Evolutionary conservation across 2,113 vertebrate genomes (phyloP), one percentile per base, ranked within the genome.

Genomic region (Platichthys stellatus): DNA sequence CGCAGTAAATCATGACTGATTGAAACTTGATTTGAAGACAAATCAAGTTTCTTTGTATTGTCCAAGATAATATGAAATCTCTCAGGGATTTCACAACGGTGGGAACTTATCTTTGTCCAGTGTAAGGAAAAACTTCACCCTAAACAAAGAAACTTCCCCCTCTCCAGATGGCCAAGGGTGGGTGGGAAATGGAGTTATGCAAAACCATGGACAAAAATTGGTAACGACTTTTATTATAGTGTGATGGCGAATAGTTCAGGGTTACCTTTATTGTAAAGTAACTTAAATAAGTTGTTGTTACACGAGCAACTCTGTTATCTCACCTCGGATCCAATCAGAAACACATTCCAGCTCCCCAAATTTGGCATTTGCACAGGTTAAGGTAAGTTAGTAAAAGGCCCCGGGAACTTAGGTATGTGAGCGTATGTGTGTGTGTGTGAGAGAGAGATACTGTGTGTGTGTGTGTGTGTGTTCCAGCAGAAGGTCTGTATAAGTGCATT

Each of bases 401-500:
- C 15, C 1, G 47, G 18, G 47, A 51, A 18, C 5, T 13, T 8
- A 15, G n/a, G 45, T 47, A 11, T 47, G 15, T 49, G 45, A 28
- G 26, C 3, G 2, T n/a, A 26, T 17, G 45, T 15, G 13, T 49
- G 14, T 49, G 45, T 49, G 20, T 3, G 51, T 2, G 49, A 51
- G 18, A 51, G 49, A n/a, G 49, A 51, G 49, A 51, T 18, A 51
- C 43, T 18, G 8, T 17, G 51, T 54, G 51, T 63, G 49, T 63
- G 51, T 75, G 58, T 68, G 73, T 62, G 72, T 58, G 38, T 62
- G 69, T 80, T 84, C 72, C 63, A 76, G 71, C 74, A 88, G 68
- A 81, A 69, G 28, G 75, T 88, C 78, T 87, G 81, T 82, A 78
- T 86, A 86, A 88, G 76, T 88, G 80, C 66, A 89, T 83, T 89